Evolutionary conservation across 2,888 invertebrate genomes (phyloP).

Genomic region (Xanthia togata): DNA sequence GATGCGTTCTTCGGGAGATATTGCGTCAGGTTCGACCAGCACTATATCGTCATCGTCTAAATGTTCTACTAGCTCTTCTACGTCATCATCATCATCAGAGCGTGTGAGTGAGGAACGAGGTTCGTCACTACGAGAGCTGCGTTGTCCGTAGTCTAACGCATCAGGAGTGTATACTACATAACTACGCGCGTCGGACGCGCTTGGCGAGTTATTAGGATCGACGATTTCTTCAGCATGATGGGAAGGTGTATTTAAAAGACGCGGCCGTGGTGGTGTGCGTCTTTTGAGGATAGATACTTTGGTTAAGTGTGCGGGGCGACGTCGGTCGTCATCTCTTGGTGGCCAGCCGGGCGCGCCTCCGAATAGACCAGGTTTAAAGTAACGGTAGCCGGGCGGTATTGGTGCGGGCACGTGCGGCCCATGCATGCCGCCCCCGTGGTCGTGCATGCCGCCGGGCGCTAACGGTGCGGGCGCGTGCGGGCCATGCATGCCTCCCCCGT

Average conservation of each 20-base stretch:
- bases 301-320: conserved; percentile 81
- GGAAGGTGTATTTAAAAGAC: conserved; percentile 79
- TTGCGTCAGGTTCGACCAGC: conserved; percentile 90
- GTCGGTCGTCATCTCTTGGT: conserved; percentile 81
- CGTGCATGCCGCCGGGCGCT: conserved; percentile 64
- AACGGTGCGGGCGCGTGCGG: conserved; percentile 77
- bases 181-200: conserved; percentile 88
- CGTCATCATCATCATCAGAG: conserved; percentile 82
- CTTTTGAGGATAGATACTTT: conserved; percentile 91
- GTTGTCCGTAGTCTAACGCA: conserved; percentile 88
- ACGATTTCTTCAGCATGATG: conserved; percentile 85
- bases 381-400: conserved; percentile 90
- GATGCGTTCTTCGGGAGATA: conserved; percentile 92
- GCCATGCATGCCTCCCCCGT: conserved; percentile 76
- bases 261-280: conserved; percentile 91
- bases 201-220: conserved; percentile 70
- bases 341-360: conserved; percentile 93
- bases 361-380: conserved; percentile 91
- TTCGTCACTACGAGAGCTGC: conserved; percentile 83
- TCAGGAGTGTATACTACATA: conserved; percentile 92
- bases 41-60: conserved; percentile 92
- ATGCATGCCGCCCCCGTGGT: conserved; percentile 76
- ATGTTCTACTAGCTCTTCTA: conserved; percentile 80
- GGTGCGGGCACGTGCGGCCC: conserved; percentile 85
- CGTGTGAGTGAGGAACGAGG: conserved; percentile 77